Evolutionary conservation across 2,888 invertebrate species (phyloP), one percentile per base, ranked within the genome.

Genomic region (Ariolimax columbianus): DNA sequence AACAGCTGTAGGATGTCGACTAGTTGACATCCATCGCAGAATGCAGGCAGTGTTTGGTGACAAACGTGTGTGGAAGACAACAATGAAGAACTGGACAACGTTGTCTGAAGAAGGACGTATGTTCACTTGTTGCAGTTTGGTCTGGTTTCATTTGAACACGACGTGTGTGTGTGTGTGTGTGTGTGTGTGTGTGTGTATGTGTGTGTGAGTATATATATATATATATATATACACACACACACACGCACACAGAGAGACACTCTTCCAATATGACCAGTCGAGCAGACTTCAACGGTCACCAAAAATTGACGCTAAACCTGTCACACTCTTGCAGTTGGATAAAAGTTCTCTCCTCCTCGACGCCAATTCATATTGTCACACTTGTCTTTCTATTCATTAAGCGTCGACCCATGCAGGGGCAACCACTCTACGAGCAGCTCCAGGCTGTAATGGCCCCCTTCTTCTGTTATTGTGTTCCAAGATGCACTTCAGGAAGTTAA

Each of bases 401-500:
- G 55, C 51, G 26, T 38, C 77, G 17, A 59, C 38, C 38, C 59
- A 19, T 43, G 75, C 75, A 77, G 30, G 59, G 55, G 47, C 11
- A 19, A 33, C 33, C 36, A 59, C 77, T 36, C 77, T 30, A n/a
- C 19, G 19, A 77, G 59, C 26, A 59, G 55, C 38, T 26, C 77
- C 59, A 26, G 36, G 19, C 78, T 36, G 59, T 78, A 78, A 63
- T 78, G 40, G 23, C 38, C 63, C 63, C 38, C 72, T 40, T 40
- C 38, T 59, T 23, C 51, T 78, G 7, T 63, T n/a, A 78, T 78
- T 78, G 38, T 78, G 0, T 38, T 63, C 55, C 26, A 78, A 63
- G 36, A 55, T 6, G 38, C 78, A 59, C 78, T 78, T 78, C 23
- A 78, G 30, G 17, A 78, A 78, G 78, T 78, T 78, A 78, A 78